phyloP scores from a whole-genome alignment of 2,113 vertebrate genomes.

The Proteles cristata region DNA sequence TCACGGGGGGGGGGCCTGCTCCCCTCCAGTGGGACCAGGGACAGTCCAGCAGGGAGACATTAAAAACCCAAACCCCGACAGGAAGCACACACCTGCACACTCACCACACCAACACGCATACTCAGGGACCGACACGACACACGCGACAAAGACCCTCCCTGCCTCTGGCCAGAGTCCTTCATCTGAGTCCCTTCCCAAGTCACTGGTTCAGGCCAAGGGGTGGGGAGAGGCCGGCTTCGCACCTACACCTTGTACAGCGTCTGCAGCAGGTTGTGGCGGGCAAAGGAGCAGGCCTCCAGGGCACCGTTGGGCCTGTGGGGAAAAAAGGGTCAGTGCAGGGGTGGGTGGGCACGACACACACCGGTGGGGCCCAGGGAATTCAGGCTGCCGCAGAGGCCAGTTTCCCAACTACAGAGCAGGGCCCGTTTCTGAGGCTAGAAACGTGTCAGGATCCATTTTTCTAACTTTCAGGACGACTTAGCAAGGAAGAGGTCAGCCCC shows the following conservation, averaged over 20 bases:
- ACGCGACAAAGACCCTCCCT: conserved; percentile 5
- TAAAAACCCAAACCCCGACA: neutral
- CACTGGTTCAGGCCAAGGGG: neutral
- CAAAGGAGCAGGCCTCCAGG: conserved; percentile 91
- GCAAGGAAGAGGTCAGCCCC: accelerated
- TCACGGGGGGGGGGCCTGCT: neutral
- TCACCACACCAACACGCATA: neutral
- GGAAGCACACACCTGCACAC: neutral
- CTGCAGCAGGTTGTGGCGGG: conserved; percentile 91
- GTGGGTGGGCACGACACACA: accelerated
- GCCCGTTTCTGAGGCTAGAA: neutral
- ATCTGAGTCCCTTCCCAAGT: neutral
- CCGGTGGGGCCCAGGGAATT: accelerated
- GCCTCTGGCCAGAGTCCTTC: conserved; percentile 47
- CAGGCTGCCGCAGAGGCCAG: neutral
- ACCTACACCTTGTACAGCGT: conserved; percentile 87
- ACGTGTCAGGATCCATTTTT: neutral
- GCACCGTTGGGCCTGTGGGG: conserved; percentile 89
- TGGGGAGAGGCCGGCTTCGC: neutral
- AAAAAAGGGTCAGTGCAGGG: neutral
- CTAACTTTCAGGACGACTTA: neutral
- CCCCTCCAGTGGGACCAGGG: neutral
- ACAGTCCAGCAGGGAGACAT: neutral
- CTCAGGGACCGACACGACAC: neutral
- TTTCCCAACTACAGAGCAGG: neutral